A percentile compares a stretch with the other conserved stretches of the same genome.
phyloP scores from a whole-genome alignment of 2,888 invertebrate species.

The Drosophila borealis region DNA sequence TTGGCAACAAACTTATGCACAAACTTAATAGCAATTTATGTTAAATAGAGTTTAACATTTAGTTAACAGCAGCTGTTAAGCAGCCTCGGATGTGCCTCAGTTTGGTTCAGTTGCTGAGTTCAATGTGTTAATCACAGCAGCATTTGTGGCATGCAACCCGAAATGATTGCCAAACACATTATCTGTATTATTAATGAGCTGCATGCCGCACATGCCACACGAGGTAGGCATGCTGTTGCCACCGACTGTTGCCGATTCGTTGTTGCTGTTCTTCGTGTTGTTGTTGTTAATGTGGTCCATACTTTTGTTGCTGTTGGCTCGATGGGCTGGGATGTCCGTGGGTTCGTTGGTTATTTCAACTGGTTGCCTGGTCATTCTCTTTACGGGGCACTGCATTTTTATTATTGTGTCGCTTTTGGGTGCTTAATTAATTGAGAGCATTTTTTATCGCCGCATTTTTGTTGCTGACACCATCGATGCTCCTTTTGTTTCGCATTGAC shows the following conservation, averaged over 20 bases:
- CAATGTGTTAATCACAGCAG: constrained; percentile 71
- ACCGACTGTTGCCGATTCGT: constrained; percentile 3
- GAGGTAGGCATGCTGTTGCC: constrained; percentile 22
- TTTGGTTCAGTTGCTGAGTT: constrained; percentile 31
- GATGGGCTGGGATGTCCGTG: constrained; percentile 23
- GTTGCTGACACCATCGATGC: constrained; percentile 39
- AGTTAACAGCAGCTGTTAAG: constrained; percentile 26
- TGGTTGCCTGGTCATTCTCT: constrained; percentile 27
- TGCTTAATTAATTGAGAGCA: constrained; percentile 79
- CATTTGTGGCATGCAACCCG: constrained; percentile 66
- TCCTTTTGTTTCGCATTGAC: constrained; percentile 50
- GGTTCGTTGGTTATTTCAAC: constrained; percentile 10
- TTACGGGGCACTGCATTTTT: constrained; percentile 44
- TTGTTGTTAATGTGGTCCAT: constrained; percentile 13
- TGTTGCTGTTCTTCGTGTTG: constrained; percentile 16
- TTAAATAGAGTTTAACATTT: background rate
- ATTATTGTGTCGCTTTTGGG: constrained; percentile 61
- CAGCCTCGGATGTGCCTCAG: background rate
- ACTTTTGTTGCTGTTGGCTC: constrained; percentile 17
- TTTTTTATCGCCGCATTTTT: constrained; percentile 65
- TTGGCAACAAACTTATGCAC: background rate
- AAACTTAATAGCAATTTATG: background rate
- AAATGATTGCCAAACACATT: constrained; percentile 77
- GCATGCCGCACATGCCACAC: constrained; percentile 64
- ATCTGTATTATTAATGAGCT: constrained; percentile 76